Base-by-base conservation (phyloP, 30 jellyfish, hydroid and myxozoan species). In the Aurelia sp. region DNA sequence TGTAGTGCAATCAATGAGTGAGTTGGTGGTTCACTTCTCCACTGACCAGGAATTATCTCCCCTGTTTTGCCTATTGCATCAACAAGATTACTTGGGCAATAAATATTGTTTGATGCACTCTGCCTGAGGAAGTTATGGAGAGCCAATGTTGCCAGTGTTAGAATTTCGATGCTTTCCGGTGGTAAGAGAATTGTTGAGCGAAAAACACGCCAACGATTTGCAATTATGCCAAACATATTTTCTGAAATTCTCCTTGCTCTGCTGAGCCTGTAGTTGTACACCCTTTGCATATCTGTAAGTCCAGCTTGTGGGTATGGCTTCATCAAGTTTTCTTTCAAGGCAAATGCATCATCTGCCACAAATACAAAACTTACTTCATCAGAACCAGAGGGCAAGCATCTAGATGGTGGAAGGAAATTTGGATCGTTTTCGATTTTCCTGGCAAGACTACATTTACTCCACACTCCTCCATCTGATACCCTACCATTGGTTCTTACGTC, bases 301-400 rank as follows among this genome's bases (percentile, higher is more conserved):
- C 84, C 86, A 24, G 60, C 35, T 76, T 90, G 96, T 48, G 96
- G 91, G 66, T 15, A 89, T 17, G 95, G 94, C 83, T 82, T 89
- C 96, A 64, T 90, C 72, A 89, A 7, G 51, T 60, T 47, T 41
- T 50, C 60, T 48, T 64, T 72, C 67, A 89, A 67, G 17, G 90
- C 96, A 82, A 89, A 89, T 20, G 95, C 97, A 89, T 81, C 97
- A 70, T 90, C 96, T 13, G 88, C 81, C 52, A 74, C 65, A 83
- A 90, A 73, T 30, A 90, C 96, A 61, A 72, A 67, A 19, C 82
- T 88, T n/a, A 88, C 81, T 61, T 66, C 68, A 51, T 18, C 73
- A 88, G 64, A 68, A 22, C n/a, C n/a, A n/a, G n/a, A n/a, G n/a
- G n/a, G n/a, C n/a, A n/a, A n/a, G n/a, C n/a, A n/a, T n/a, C n/a